These are phyloP conservation scores for Elephas maximus DNA, from an alignment of 2,113 vertebrate genomes.

Conservation along the genomic window DNA sequence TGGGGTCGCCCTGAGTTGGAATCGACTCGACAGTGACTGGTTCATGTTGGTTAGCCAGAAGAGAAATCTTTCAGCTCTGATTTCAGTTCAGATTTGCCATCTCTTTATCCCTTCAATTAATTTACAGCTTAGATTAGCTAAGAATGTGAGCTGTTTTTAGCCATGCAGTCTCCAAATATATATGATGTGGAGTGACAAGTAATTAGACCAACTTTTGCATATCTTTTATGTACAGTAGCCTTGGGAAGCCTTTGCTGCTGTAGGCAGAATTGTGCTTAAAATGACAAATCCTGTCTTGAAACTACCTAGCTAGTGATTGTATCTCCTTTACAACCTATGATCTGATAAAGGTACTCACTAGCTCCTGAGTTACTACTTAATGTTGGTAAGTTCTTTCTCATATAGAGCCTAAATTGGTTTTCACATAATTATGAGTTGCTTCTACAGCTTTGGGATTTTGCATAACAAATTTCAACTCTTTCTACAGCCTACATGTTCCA, in stretches of 20 bases:
- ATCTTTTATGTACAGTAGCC: neutral
- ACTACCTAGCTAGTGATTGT: neutral
- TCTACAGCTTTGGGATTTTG: neutral
- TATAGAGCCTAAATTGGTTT: neutral
- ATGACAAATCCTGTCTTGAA: neutral
- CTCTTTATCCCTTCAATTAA: neutral
- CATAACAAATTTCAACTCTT: neutral
- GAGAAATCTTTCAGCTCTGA: neutral
- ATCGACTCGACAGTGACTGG: too few species aligned
- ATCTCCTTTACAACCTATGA: neutral
- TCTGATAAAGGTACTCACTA: neutral
- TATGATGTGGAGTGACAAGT: neutral
- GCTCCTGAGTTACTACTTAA: neutral
- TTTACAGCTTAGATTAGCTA: neutral
- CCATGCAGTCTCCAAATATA: neutral
- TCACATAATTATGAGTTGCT: neutral
- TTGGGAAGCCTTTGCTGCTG: neutral
- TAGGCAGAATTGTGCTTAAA: neutral
- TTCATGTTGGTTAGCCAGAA: neutral
- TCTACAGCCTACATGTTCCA: neutral
- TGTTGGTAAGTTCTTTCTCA: neutral
- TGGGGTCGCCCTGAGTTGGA: too few species aligned
- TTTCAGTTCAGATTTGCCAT: neutral
- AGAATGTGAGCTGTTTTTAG: conserved; percentile 13
- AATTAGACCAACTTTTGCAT: neutral